Evolutionary conservation across 2,797 vertebrate genomes (phyloP).

Genomic region (Sebastes matsubarae): DNA sequence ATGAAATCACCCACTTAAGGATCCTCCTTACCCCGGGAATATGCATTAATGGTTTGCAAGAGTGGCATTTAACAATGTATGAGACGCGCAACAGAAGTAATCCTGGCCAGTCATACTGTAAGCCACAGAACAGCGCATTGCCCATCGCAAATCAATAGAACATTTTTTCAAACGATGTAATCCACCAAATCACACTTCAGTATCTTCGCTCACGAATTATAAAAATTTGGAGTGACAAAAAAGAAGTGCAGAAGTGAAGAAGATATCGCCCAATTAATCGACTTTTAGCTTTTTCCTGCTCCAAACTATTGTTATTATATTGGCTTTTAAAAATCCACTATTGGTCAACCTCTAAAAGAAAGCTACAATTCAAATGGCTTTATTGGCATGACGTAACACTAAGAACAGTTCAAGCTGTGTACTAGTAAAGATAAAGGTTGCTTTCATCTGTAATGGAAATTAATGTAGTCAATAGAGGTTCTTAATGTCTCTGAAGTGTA

Average conservation of each 20-base stretch:
- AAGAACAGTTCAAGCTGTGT: neutral
- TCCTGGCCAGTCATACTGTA: no score
- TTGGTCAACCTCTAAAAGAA: neutral
- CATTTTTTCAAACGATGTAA: neutral
- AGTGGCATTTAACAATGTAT: no score
- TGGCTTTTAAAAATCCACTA: neutral
- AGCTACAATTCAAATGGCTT: neutral
- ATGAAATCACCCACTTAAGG: no score
- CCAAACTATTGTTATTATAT: neutral
- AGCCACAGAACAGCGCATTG: no score
- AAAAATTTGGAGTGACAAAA: neutral
- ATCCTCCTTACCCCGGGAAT: no score
- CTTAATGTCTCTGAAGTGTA: slow-evolving; percentile 6
- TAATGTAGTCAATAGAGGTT: neutral
- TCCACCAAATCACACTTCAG: neutral
- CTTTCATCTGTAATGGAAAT: slow-evolving; percentile 10
- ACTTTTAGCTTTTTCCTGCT: neutral
- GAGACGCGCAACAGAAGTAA: no score
- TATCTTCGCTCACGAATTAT: neutral
- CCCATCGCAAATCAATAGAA: neutral
- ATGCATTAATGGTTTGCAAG: no score
- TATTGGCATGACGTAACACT: no score
- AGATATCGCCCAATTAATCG: neutral
- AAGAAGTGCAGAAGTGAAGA: neutral
- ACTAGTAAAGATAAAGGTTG: neutral